These are phyloP conservation scores for Acheta domesticus DNA, from an alignment of 2,888 invertebrate genomes.

Conservation along the genomic window DNA sequence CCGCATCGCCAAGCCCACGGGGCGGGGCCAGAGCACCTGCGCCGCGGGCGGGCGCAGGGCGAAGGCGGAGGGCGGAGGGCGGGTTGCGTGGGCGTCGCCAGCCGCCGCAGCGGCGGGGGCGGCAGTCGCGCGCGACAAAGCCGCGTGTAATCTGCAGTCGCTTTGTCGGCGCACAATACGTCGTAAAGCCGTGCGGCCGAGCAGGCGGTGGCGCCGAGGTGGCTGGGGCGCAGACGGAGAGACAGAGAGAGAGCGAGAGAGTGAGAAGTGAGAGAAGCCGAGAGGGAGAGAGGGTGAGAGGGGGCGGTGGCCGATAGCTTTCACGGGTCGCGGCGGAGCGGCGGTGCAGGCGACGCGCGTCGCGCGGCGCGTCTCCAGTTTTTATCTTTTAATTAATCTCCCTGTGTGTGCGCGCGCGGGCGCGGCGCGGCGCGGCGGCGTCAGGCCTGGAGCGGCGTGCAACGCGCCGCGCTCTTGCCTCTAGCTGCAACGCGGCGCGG, in stretches of 20 bases:
- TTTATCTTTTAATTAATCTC: conserved; percentile 18
- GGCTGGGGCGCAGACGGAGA: background rate
- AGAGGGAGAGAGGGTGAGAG: background rate
- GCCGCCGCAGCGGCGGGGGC: background rate
- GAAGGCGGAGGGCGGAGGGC: background rate
- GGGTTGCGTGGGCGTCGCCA: background rate
- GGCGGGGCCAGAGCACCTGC: no score
- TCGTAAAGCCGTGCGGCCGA: conserved; percentile 11
- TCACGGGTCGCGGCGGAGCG: conserved; percentile 5
- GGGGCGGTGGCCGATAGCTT: conserved; percentile 5
- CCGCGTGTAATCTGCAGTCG: conserved; percentile 18
- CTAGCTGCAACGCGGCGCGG: no score
- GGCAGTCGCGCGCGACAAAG: conserved; percentile 18
- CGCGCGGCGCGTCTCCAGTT: conserved; percentile 8
- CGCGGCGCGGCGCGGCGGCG: background rate
- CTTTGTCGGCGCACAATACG: conserved; percentile 8
- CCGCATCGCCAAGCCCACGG: background rate
- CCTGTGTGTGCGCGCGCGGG: background rate
- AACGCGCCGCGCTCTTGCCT: background rate
- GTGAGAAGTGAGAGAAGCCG: background rate
- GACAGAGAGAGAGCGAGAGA: background rate
- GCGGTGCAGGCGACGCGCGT: background rate
- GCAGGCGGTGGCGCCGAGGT: background rate
- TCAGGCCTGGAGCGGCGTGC: background rate
- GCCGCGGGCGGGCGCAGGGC: background rate